phyloP scores from a whole-genome alignment of 2,888 invertebrate species.

The Endotricha flammealis region DNA sequence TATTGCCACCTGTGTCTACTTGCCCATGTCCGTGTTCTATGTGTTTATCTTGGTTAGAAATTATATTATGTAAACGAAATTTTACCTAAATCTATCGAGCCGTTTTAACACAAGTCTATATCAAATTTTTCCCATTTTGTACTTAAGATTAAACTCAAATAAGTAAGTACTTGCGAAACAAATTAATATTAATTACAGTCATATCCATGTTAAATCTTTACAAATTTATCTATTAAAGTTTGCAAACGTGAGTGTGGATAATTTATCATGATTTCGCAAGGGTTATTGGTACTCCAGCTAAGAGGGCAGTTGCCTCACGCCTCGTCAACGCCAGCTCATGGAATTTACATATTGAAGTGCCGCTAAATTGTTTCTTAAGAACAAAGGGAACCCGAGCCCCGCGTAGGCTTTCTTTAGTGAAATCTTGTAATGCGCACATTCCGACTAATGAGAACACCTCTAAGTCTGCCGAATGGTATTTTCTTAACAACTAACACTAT shows the following conservation, averaged over 20 bases:
- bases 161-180: no score
- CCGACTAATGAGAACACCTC: slow-evolving; percentile 19
- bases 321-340: slow-evolving; percentile 36
- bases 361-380: slow-evolving; percentile 49
- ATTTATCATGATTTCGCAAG: slow-evolving; percentile 74
- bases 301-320: slow-evolving; percentile 52
- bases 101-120: no score
- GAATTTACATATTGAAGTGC: slow-evolving; percentile 62
- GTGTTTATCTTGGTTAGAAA: no score
- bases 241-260: slow-evolving; percentile 69
- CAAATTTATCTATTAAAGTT: slow-evolving; percentile 45
- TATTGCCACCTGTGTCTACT: no score
- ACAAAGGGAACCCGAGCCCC: slow-evolving; percentile 16
- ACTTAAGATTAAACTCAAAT: no score
- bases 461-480: neutral
- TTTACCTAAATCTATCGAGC: no score
- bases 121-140: no score
- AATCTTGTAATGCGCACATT: slow-evolving; percentile 18
- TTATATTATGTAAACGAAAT: no score
- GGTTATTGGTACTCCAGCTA: slow-evolving; percentile 63
- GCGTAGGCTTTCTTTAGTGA: slow-evolving; percentile 5
- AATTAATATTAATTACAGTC: slow-evolving; percentile 22
- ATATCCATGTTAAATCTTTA: slow-evolving; percentile 30
- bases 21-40: no score
- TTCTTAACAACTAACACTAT: neutral